phyloP scores from a whole-genome alignment of 2,888 invertebrate species.

The Oscheius onirici region DNA sequence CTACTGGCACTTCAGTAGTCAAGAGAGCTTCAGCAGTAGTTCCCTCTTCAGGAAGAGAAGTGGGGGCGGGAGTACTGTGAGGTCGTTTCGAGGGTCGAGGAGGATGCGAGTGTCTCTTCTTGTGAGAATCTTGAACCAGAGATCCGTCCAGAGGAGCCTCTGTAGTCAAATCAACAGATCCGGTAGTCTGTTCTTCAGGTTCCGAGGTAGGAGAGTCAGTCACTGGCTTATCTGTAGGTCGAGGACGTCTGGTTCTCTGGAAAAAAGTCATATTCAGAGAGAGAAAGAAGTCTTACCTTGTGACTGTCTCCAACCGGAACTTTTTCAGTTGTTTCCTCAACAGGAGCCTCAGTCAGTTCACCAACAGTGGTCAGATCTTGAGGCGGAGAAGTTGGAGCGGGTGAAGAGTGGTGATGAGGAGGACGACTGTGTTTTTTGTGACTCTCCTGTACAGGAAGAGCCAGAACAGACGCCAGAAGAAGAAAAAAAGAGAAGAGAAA shows the following conservation, averaged over 20 bases:
- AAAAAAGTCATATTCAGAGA: no score
- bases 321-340: not conserved
- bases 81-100: not conserved
- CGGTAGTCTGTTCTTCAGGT: no score
- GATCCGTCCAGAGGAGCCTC: not conserved
- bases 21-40: not conserved
- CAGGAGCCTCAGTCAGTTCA: not conserved
- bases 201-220: no score
- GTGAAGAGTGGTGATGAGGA: not conserved
- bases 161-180: no score
- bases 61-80: not conserved
- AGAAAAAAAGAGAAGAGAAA: not conserved
- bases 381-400: not conserved
- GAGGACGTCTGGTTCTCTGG: no score
- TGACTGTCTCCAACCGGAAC: no score
- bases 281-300: no score
- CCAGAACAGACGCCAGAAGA: not conserved
- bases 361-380: not conserved
- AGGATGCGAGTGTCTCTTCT: not conserved
- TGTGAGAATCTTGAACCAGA: not conserved
- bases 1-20: no score
- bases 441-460: not conserved
- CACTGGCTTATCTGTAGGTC: no score
- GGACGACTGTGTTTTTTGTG: not conserved
- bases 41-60: not conserved